These are phyloP conservation scores for Sardina pilchardus DNA, from an alignment of 2,113 vertebrate species.

Conservation along the genomic window DNA sequence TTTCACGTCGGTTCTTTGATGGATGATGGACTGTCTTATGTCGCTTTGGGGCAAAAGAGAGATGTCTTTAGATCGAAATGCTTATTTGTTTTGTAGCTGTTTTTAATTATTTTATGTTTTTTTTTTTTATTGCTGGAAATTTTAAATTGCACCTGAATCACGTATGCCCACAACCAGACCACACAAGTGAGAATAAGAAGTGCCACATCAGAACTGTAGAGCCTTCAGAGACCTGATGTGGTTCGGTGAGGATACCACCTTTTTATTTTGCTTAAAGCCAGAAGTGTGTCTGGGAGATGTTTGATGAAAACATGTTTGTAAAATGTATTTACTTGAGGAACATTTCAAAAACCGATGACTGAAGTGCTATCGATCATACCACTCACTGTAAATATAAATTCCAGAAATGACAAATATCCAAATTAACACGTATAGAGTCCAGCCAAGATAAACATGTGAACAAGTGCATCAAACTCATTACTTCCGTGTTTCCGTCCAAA, in stretches of 20 bases:
- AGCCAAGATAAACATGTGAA: neutral
- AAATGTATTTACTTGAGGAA: slow-evolving; percentile 15
- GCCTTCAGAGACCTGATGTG: neutral
- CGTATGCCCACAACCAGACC: slow-evolving; percentile 1
- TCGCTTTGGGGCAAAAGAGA: slow-evolving; percentile 38
- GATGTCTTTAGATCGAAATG: slow-evolving; percentile 34
- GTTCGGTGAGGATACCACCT: slow-evolving; percentile 7
- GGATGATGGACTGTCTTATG: slow-evolving; percentile 5
- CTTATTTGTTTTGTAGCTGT: slow-evolving; percentile 18
- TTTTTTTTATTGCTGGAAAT: slow-evolving; percentile 52
- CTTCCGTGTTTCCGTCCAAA: neutral
- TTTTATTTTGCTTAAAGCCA: slow-evolving; percentile 48
- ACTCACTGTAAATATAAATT: slow-evolving; percentile 30
- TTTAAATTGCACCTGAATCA: slow-evolving; percentile 40
- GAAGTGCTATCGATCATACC: slow-evolving; percentile 25
- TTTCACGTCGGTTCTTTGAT: slow-evolving; percentile 28
- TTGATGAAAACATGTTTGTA: neutral
- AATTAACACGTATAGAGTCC: neutral
- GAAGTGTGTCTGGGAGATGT: slow-evolving; percentile 10
- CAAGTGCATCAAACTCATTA: neutral
- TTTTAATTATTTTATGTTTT: too few relatives aligned
- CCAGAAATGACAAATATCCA: slow-evolving; percentile 18
- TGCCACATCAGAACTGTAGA: neutral
- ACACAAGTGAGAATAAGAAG: neutral
- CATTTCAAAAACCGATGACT: slow-evolving; percentile 20